Percentiles rank a stretch among this genome's conserved stretches.
Evolutionary conservation across 1,140 invertebrate genomes (phyloP).

Genomic region (Bemisia tabaci): DNA sequence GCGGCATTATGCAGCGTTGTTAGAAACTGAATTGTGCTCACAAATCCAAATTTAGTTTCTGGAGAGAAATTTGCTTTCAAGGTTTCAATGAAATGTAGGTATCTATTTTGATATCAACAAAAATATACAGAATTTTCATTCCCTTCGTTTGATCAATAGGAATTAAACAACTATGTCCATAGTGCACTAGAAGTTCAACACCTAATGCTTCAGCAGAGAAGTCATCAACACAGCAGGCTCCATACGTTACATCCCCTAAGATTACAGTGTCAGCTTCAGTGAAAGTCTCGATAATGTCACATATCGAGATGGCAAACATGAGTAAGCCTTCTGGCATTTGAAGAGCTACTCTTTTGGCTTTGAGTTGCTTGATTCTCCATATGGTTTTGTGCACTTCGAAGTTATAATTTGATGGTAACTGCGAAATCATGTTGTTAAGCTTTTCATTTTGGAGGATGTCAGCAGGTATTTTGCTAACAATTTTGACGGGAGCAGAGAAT

Average conservation of each 20-base stretch:
- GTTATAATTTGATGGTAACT: conserved; percentile 89
- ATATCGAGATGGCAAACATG: conserved; percentile 83
- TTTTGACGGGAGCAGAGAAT: conserved; percentile 51
- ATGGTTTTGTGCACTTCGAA: conserved; percentile 98
- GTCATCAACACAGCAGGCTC: conserved; percentile 99
- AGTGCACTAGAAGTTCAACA: conserved; percentile 90
- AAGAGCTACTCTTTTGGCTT: conserved; percentile 77
- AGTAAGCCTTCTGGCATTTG: conserved; percentile 94
- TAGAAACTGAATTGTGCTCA: conserved; percentile 97
- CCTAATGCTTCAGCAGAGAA: conserved; percentile 79
- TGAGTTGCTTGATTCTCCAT: conserved; percentile 76
- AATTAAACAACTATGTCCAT: conserved; percentile 95
- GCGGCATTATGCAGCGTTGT: conserved; percentile 73
- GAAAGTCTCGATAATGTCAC: conserved; percentile 89
- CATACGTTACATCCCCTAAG: conserved; percentile 96
- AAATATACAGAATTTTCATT: conserved; percentile 91
- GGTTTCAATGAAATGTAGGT: conserved; percentile 82
- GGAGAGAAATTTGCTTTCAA: conserved; percentile 68
- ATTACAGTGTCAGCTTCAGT: conserved; percentile 88
- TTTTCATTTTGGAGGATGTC: conserved; percentile 66
- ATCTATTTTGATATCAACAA: conserved; percentile 91
- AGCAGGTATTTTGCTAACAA: conserved; percentile 67
- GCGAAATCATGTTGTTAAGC: conserved; percentile 53
- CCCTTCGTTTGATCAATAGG: conserved; percentile 82
- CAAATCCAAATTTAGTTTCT: conserved; percentile 48